Evolutionary conservation across 2,888 invertebrate genomes (phyloP).

Genomic region (Agrochola lychnidis): DNA sequence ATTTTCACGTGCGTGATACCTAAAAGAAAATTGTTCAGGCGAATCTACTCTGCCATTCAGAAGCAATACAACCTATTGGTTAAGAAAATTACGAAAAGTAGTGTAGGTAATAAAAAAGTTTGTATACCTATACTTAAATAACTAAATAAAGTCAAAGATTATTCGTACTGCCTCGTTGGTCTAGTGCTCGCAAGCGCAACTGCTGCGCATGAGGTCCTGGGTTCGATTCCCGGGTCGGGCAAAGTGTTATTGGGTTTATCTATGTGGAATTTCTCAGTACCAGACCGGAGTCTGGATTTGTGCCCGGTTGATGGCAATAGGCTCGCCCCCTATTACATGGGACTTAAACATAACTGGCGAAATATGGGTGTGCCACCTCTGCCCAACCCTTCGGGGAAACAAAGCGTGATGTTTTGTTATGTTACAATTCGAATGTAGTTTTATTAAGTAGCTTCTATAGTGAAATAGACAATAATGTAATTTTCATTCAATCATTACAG

Average conservation of each 20-base stretch:
- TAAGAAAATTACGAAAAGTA: not conserved
- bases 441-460: not conserved
- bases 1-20: slow-evolving; percentile 4
- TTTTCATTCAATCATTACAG: not conserved
- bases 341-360: no score
- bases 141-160: not conserved
- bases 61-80: not conserved
- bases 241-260: no score
- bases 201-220: no score
- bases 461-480: not conserved
- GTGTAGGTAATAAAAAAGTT: not conserved
- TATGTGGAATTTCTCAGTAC: no score
- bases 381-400: no score
- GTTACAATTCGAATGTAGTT: not conserved
- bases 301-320: no score
- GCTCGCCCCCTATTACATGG: no score
- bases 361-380: no score
- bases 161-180: not conserved
- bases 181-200: no score
- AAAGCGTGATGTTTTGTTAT: no score
- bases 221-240: no score
- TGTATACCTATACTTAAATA: not conserved
- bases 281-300: no score
- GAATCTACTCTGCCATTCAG: not conserved
- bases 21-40: not conserved